phyloP scores from a whole-genome alignment of 1,140 invertebrate genomes.

The Solenopsis invicta region DNA sequence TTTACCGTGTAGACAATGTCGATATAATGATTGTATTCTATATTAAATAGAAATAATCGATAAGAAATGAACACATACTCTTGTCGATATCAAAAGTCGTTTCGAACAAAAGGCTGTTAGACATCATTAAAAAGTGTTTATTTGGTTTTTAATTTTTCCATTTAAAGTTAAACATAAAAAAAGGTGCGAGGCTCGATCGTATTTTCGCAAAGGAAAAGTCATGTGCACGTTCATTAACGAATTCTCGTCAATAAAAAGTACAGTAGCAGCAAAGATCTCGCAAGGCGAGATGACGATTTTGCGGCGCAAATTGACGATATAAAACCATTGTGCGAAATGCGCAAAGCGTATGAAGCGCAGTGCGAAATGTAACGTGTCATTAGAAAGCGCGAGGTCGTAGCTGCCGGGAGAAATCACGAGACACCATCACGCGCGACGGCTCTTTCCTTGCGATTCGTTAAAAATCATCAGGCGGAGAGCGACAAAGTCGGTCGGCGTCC shows the following conservation, averaged over 20 bases:
- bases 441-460: conserved; percentile 46
- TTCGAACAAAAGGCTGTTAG: background rate
- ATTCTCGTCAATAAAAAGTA: background rate
- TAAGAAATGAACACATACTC: background rate
- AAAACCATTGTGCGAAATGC: conserved; percentile 18
- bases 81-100: background rate
- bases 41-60: conserved; percentile 33
- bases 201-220: background rate
- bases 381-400: conserved; percentile 57
- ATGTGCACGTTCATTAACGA: background rate
- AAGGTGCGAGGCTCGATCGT: background rate
- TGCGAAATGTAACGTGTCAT: conserved; percentile 60
- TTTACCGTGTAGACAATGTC: conserved; percentile 26
- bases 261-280: background rate
- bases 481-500: conserved; percentile 40
- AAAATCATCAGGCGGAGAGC: conserved; percentile 32
- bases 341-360: background rate
- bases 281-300: background rate
- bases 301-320: too few species aligned
- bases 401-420: conserved; percentile 60
- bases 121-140: background rate
- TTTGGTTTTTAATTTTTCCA: background rate
- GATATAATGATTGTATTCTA: conserved; percentile 36
- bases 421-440: conserved; percentile 22
- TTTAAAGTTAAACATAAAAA: background rate